Evolutionary conservation across 1,140 invertebrate species (phyloP).

Genomic region (Psilanteris sp.): DNA sequence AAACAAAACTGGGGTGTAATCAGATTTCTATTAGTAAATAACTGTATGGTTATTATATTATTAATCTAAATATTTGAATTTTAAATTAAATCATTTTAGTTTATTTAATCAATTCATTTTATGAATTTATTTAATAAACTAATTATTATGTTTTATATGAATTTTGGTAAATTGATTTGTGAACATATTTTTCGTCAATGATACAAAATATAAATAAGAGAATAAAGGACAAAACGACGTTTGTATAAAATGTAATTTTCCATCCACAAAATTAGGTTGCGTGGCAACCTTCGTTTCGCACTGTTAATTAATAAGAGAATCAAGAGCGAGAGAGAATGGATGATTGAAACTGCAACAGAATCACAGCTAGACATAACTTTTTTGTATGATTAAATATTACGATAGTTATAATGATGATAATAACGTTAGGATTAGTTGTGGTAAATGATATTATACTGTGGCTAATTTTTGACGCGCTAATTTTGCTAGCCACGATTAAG

Average conservation of each 20-base stretch:
- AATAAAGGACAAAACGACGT: background rate
- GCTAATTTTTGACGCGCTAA: slow-evolving; percentile 26
- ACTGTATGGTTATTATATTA: too few species aligned
- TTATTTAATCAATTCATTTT: too few species aligned
- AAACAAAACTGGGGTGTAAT: slow-evolving; percentile 25
- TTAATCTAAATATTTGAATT: too few species aligned
- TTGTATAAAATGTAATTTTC: slow-evolving; percentile 57
- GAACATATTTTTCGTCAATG: slow-evolving; percentile 1
- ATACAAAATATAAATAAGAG: slow-evolving; percentile 9
- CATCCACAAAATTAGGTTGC: slow-evolving; percentile 26
- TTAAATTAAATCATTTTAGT: too few species aligned
- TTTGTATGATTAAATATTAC: slow-evolving; percentile 27
- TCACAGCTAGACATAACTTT: slow-evolving; percentile 12
- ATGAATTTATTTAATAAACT: too few species aligned
- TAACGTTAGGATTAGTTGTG: slow-evolving; percentile 21
- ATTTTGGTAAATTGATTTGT: too few species aligned
- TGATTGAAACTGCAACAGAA: slow-evolving; percentile 16
- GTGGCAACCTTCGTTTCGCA: slow-evolving; percentile 17
- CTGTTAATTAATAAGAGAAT: slow-evolving; percentile 23
- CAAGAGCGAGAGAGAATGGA: slow-evolving; percentile 2
- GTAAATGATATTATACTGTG: slow-evolving; percentile 40
- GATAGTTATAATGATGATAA: slow-evolving; percentile 8
- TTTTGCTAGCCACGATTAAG: slow-evolving; percentile 24
- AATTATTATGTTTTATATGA: too few species aligned
- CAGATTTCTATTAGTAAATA: slow-evolving; percentile 3